Base-by-base conservation (phyloP, 2,888 invertebrate genomes). In the Agrotis clavis region DNA sequence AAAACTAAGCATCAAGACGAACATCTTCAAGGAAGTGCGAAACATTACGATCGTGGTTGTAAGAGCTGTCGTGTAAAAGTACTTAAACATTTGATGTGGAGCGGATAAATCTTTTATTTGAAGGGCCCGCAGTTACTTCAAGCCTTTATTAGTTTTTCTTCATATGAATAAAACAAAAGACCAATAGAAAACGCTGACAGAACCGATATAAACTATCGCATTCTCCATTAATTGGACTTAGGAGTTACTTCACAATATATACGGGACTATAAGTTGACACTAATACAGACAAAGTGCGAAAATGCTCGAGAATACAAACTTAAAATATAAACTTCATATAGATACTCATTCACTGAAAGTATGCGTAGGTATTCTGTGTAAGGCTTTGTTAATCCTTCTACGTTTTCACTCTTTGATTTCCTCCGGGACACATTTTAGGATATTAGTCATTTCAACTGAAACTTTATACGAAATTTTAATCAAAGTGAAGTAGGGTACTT, bases 321-420 rank as follows among this genome's bases (percentile, higher is more conserved):
- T 66, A n/a, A 51, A 45, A 45, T 18, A 41, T 0, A 45, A 63
- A 50, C 53, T 47, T 30, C 73, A 41, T 5, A 54, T 14, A 68
- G 6, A 6, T n/a, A n/a, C n/a, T 53, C 57, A 57, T 56, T 67
- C n/a, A 62, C 61, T 18, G 25, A 30, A 4, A 30, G 5, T 53
- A 56, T 50, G 48, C 54, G 21, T 30, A 13, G 5, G 50, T 62
- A 73, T 35, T 45, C 53, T 54, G 45, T n/a, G 48, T 63, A 74
- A 60, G n/a, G 54, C 21, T 53, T 19, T 30, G 19, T 3, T 54
- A 51, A 67, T 30, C 63, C 47, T 67, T 63, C 16, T 7, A 18
- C 7, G 5, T 30, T 67, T 56, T 65, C 41, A n/a, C 21, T 45
- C n/a, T 51, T 54, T 73, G 41, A 73, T 78, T 77, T 73, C 72